Conservation (phyloP, 2,113 vertebrate species). For the Engystomops pustulosus region DNA sequence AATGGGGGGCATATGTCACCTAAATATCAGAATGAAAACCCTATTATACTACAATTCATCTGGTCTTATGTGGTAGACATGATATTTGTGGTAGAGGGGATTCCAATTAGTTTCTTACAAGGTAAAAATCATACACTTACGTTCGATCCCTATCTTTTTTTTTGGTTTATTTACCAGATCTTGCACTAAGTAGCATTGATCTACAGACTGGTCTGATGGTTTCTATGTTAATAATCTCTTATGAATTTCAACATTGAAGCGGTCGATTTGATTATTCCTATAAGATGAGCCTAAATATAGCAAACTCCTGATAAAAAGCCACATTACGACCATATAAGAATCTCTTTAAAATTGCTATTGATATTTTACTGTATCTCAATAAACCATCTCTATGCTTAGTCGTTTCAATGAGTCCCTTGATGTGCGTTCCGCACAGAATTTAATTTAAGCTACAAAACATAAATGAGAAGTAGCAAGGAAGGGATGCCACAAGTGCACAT, state of each 20-base stretch:
- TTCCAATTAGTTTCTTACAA: background rate
- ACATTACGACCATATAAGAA: background rate
- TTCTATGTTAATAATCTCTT: background rate
- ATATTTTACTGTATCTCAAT: slow-evolving; percentile 2
- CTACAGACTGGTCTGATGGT: background rate
- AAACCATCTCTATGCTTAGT: background rate
- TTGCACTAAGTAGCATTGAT: background rate
- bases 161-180: slow-evolving; percentile 2
- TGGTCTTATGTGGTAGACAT: no score
- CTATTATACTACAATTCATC: no score
- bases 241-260: background rate
- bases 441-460: background rate
- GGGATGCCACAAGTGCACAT: background rate
- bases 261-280: background rate
- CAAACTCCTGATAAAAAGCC: background rate
- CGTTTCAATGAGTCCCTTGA: background rate
- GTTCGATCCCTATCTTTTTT: background rate
- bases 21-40: no score
- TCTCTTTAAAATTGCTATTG: slow-evolving; percentile 13
- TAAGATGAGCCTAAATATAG: background rate
- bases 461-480: background rate
- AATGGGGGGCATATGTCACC: no score
- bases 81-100: no score
- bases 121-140: background rate
- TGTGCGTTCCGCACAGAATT: background rate